These are phyloP conservation scores for Cactoblastis cactorum DNA, from an alignment of 2,888 invertebrate genomes.

Conservation along the genomic window DNA sequence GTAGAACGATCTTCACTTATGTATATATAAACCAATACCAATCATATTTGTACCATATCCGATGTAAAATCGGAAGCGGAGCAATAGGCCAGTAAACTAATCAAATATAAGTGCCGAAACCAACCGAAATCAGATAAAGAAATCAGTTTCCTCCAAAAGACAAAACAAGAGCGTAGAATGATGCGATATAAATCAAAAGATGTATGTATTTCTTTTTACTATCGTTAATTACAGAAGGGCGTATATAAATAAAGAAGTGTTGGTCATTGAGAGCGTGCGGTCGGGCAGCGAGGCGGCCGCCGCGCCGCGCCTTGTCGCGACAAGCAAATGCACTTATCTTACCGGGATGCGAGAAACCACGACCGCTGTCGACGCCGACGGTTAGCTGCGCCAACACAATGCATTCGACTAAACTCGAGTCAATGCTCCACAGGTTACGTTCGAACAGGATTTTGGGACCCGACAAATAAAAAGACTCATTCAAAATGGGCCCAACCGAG, in stretches of 20 bases:
- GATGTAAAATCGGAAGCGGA: not conserved
- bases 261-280: constrained; percentile 58
- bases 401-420: constrained; percentile 48
- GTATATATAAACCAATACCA: no score
- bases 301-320: constrained; percentile 70
- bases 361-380: constrained; percentile 55
- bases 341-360: constrained; percentile 72
- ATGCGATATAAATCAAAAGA: constrained; percentile 66
- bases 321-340: constrained; percentile 80
- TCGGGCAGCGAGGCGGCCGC: constrained; percentile 54
- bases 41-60: not conserved
- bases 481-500: constrained; percentile 48
- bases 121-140: constrained; percentile 1
- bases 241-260: constrained; percentile 73
- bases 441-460: constrained; percentile 59
- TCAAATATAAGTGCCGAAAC: not conserved
- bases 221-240: constrained; percentile 74
- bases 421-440: constrained; percentile 63
- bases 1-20: no score
- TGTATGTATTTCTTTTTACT: constrained; percentile 67
- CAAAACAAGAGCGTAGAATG: constrained; percentile 40
- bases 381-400: constrained; percentile 68
- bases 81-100: not conserved
- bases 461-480: constrained; percentile 55
- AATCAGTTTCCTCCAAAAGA: constrained; percentile 24